These are phyloP conservation scores for Drosophila chauvacae DNA, from an alignment of 1,140 invertebrate species.

Conservation along the genomic window DNA sequence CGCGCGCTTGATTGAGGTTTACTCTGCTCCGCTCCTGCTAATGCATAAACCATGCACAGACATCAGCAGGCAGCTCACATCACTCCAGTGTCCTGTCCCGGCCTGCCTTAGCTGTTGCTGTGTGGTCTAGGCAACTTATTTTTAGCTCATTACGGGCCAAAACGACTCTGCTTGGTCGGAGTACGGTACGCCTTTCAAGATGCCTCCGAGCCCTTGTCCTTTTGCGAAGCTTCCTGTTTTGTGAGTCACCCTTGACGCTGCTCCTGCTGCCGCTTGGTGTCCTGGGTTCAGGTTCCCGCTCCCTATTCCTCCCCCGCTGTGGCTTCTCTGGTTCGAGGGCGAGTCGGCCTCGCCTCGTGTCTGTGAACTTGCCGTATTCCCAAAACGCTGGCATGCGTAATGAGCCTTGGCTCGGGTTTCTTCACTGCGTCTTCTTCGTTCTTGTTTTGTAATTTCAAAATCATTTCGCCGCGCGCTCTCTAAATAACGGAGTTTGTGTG, in stretches of 20 bases:
- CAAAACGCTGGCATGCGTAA: conserved; percentile 75
- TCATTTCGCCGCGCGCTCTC: conserved; percentile 55
- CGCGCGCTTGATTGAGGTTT: conserved; percentile 78
- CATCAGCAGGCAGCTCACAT: conserved; percentile 74
- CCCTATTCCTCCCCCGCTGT: neutral
- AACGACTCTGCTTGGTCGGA: conserved; percentile 53
- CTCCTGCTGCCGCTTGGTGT: neutral
- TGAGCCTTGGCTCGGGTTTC: conserved; percentile 55
- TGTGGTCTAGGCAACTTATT: conserved; percentile 65
- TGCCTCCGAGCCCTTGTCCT: conserved; percentile 58
- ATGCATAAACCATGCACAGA: conserved; percentile 82
- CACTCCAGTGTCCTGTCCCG: conserved; percentile 34
- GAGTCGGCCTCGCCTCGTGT: neutral
- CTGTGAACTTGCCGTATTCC: conserved; percentile 60
- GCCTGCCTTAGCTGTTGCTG: conserved; percentile 5
- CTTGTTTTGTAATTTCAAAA: conserved; percentile 77
- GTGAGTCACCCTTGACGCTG: conserved; percentile 7
- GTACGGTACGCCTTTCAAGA: conserved; percentile 24
- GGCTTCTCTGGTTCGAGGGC: conserved; percentile 6
- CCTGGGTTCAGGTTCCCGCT: neutral
- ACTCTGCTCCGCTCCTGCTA: conserved; percentile 62
- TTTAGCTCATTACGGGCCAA: conserved; percentile 71
- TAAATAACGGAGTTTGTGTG: conserved; percentile 32
- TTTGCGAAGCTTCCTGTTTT: conserved; percentile 34
- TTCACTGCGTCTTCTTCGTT: conserved; percentile 38